Evolutionary conservation across 2,888 invertebrate genomes (phyloP), one percentile per base, ranked within the genome.

Genomic region (Rotaria sp.): DNA sequence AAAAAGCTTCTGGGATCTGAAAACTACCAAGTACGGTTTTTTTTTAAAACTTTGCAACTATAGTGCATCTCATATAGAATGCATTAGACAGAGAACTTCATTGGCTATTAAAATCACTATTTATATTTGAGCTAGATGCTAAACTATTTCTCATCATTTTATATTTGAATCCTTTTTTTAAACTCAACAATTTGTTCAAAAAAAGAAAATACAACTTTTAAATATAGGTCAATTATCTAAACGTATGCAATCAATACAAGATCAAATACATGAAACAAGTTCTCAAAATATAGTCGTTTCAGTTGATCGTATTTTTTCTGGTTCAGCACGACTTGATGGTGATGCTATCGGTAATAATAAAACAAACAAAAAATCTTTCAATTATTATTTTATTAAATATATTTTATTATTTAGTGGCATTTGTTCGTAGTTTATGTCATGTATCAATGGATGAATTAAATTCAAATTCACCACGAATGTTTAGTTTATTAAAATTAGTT

Each of bases 201-300:
- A 50, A 18, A 15, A 50, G 10, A 3, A 50, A 50, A 13, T 50
- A 2, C 0, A 8, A 21, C 38, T 35, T 1, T 18, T 24, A 35
- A 21, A 1, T 35, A 35, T 80, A 80, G 80, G 41, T 24, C 80
- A 41, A 80, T 8, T n/a, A 80, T 10, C 41, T 45, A 80, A 80
- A 45, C 80, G 80, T 80, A 41, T 80, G n/a, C 80, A 80, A n/a
- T 45, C 80, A 26, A 26, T 96, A 0, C 97, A 97, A 91, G 97
- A 97, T 90, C 96, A 96, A 85, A 96, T 99, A 89, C 97, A 96
- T 0, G 98, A 99, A 92, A 98, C 99, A 0, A 97, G 96, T 90
- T 97, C 97, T 1, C 99, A 99, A 91, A 97, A 97, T 91, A 97
- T 99, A 1, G 97, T 99, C 0, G 98, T 99, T 0, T 99, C 98